phyloP scores from a whole-genome alignment of 2,888 invertebrate species.

The Conus canariensis region DNA sequence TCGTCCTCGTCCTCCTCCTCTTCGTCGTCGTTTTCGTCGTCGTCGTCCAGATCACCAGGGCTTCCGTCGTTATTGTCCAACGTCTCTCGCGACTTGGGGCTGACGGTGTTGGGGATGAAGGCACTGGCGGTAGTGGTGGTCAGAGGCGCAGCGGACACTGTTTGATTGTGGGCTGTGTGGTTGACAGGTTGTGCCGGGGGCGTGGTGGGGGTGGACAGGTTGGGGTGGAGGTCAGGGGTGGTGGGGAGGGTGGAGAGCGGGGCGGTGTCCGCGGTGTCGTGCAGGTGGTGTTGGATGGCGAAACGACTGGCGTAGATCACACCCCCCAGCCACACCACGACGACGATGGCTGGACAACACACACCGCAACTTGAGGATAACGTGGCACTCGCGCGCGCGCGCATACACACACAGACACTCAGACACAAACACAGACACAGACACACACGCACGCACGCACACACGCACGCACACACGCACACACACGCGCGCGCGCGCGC shows the following conservation, averaged over 20 bases:
- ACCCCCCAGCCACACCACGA: background rate
- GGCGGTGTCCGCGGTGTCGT: background rate
- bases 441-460: no score
- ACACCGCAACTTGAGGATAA: no score
- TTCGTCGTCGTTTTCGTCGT: background rate
- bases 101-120: background rate
- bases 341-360: no score
- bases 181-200: no score
- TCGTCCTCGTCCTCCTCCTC: background rate
- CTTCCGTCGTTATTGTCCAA: background rate
- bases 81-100: background rate
- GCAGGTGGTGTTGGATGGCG: background rate
- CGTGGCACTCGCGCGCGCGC: no score
- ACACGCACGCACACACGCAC: no score
- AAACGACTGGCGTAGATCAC: constrained; percentile 9
- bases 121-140: background rate
- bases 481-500: no score
- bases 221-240: background rate
- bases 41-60: background rate
- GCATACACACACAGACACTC: no score
- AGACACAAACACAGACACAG: no score
- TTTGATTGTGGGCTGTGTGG: no score
- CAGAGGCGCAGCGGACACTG: no score
- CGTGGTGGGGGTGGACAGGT: background rate
- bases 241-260: no score